Base-by-base conservation (phyloP, 2,797 vertebrate genomes). In the Ctenochaetus hawaiiensis region DNA sequence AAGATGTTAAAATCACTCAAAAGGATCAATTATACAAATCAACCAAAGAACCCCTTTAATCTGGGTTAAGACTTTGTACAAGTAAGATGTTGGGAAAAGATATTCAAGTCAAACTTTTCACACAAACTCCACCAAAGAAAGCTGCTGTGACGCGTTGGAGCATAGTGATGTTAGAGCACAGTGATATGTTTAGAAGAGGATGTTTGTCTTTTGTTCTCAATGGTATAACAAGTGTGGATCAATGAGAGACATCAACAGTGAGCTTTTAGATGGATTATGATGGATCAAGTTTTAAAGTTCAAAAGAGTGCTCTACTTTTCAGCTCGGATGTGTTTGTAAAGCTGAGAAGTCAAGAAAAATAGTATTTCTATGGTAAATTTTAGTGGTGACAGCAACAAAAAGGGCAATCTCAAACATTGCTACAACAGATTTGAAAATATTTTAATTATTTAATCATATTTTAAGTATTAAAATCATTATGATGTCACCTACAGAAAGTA, bases 101-200 rank as follows among this genome's bases (percentile, higher is more conserved):
- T 37, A 48, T 22, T 48, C 26, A 23, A 60, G 17, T 12, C 11
- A 58, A 71, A 53, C 20, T 63, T 62, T 56, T 20, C 44, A 44
- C 58, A 68, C 54, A 61, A 69, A 56, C 53, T 74, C n/a, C 16
- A 30, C 23, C 18, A 20, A 73, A 54, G 6, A 66, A 53, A 61
- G n/a, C 43, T 37, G 34, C 1, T 57, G 7, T 45, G 54, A 59
- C 2, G 8, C 52, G 20, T 23, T 20, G 14, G 17, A 22, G 48
- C 44, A 26, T 49, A 41, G 39, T 65, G 17, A 34, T 37, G 44
- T 41, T 62, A 56, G 63, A 1, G 6, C 49, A 49, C 12, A 64
- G 30, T 34, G 5, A 34, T 0, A 34, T 34, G 30, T 23, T n/a
- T 26, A 16, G 64, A 53, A 30, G 26, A 34, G 30, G 6, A 34